Conservation (phyloP, 2,797 vertebrate species). For the Neomorphus geoffroyi region DNA sequence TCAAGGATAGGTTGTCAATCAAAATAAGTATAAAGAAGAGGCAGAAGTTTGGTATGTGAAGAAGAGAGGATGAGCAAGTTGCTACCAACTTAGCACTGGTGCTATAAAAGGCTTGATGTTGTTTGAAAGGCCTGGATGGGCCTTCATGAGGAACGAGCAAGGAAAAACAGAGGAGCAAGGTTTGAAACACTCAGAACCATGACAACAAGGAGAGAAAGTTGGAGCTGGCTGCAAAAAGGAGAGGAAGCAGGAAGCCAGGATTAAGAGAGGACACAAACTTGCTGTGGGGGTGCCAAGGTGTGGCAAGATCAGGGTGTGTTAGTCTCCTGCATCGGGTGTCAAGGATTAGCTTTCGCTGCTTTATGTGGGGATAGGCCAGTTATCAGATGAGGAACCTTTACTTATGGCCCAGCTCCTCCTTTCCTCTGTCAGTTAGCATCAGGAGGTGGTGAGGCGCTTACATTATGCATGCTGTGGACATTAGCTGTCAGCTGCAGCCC, state of each 20-base stretch:
- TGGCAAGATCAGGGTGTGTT: background rate
- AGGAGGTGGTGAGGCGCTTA: background rate
- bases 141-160: background rate
- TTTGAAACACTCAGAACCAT: background rate
- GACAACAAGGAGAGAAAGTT: background rate
- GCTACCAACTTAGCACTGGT: background rate
- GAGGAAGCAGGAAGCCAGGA: background rate
- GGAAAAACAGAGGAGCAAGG: background rate
- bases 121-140: background rate
- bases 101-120: background rate
- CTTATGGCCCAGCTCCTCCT: background rate
- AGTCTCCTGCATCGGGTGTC: background rate
- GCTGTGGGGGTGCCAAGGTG: background rate
- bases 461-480: background rate
- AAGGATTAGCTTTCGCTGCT: background rate
- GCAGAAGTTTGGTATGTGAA: background rate
- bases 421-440: background rate
- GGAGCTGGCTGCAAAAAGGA: background rate
- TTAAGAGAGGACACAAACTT: background rate
- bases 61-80: background rate
- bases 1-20: background rate
- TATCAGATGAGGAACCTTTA: background rate
- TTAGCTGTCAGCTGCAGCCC: background rate
- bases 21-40: background rate
- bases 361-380: background rate